These are phyloP conservation scores for Coecobrya sp. DNA, from an alignment of 2,888 invertebrate species.

Conservation along the genomic window DNA sequence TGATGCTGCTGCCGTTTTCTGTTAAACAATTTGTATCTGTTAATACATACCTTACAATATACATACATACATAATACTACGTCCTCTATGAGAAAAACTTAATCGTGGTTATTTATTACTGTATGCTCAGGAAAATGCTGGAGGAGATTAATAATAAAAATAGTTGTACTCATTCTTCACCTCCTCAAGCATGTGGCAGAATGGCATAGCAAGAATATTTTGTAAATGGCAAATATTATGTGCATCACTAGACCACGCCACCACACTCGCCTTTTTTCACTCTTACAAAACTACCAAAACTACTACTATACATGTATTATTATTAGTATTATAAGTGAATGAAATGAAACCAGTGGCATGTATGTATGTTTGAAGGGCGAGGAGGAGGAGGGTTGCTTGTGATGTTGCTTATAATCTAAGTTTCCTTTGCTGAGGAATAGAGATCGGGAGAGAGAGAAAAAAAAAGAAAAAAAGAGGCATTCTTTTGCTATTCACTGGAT, in stretches of 20 bases:
- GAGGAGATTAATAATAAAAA: conserved; percentile 81
- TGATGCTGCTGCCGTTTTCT: not conserved
- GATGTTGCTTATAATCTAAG: conserved; percentile 14
- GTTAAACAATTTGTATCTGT: not conserved
- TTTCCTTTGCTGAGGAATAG: not conserved
- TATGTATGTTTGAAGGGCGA: conserved; percentile 42
- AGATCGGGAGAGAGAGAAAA: conserved; percentile 27
- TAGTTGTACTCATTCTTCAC: conserved; percentile 80
- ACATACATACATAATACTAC: not conserved
- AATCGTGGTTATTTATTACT: conserved; percentile 78
- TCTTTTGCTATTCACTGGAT: conserved; percentile 80
- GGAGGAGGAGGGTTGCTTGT: conserved; percentile 49
- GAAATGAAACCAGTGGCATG: conserved; percentile 54
- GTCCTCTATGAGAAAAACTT: conserved; percentile 50
- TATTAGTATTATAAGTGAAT: conserved; percentile 25
- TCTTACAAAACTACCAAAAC: conserved; percentile 15
- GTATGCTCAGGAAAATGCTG: conserved; percentile 69
- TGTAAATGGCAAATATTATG: conserved; percentile 75
- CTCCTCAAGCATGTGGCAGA: conserved; percentile 72
- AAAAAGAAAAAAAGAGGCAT: conserved; percentile 61
- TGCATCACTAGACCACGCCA: conserved; percentile 7
- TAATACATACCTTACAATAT: not conserved
- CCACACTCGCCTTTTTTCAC: too few species aligned
- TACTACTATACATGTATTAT: not conserved
- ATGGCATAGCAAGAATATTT: conserved; percentile 56